phyloP scores from a whole-genome alignment of 1,140 invertebrate species.

The Tribolium madens region DNA sequence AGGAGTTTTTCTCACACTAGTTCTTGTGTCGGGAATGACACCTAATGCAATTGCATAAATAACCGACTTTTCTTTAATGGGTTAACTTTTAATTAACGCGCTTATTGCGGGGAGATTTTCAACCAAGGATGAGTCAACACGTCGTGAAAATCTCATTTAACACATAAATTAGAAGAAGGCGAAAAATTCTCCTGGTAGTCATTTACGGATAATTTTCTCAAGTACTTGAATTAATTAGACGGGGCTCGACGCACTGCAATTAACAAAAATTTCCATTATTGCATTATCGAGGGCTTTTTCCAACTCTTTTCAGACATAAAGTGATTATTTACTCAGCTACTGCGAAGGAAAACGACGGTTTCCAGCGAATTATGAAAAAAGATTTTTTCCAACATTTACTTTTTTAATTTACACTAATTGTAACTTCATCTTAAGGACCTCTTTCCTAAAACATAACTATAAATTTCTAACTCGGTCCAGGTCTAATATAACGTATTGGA shows the following conservation, averaged over 20 bases:
- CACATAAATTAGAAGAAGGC: slow-evolving; percentile 17
- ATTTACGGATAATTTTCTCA: slow-evolving; percentile 37
- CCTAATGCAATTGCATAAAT: slow-evolving; percentile 43
- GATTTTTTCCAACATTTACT: no score
- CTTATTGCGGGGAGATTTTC: slow-evolving; percentile 30
- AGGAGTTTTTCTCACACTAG: slow-evolving; percentile 38
- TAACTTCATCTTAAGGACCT: no score
- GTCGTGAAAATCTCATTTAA: background rate
- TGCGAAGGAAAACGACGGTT: no score
- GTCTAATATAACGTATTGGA: no score
- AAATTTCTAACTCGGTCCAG: no score
- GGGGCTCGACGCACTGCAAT: slow-evolving; percentile 18
- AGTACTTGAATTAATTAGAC: slow-evolving; percentile 40
- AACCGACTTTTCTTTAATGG: slow-evolving; percentile 30
- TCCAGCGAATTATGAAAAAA: no score
- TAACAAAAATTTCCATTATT: slow-evolving; percentile 44
- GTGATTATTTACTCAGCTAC: slow-evolving; percentile 3
- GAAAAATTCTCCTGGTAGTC: slow-evolving; percentile 10
- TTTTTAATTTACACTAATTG: no score
- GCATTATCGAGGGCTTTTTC: slow-evolving; percentile 25
- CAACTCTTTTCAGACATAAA: slow-evolving; percentile 6
- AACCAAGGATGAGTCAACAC: background rate
- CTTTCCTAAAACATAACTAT: no score
- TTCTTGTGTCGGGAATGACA: slow-evolving; percentile 23
- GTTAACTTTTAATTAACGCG: slow-evolving; percentile 43